phyloP scores from a whole-genome alignment of 2,888 invertebrate species.

The Nomada ferruginata region DNA sequence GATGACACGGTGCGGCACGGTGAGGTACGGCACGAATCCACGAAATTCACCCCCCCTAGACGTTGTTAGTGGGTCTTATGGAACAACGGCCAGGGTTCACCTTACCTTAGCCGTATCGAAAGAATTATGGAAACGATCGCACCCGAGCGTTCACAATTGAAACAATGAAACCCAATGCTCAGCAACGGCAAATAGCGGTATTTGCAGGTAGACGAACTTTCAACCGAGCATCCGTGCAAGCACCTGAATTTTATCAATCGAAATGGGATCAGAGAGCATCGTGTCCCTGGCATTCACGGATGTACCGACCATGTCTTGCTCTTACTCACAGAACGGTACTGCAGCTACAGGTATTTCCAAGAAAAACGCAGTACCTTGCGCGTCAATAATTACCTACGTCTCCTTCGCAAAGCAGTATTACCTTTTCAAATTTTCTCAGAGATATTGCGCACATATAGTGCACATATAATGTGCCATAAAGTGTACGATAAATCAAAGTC shows the following conservation, averaged over 20 bases:
- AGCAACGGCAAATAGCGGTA: not conserved
- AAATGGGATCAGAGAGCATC: constrained; percentile 2
- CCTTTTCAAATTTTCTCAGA: too few species aligned
- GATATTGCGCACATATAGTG: too few species aligned
- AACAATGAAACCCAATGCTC: not conserved
- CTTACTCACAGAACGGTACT: not conserved
- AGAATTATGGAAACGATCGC: constrained; percentile 49
- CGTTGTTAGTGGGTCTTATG: not conserved
- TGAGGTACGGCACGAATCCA: constrained; percentile 66
- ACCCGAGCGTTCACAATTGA: not conserved
- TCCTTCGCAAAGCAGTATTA: too few species aligned
- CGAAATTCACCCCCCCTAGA: constrained; percentile 51
- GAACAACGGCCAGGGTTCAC: constrained; percentile 4
- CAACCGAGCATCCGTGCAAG: too few species aligned
- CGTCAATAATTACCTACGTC: too few species aligned
- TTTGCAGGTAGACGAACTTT: not conserved
- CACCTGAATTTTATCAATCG: constrained; percentile 5
- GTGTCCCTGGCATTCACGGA: constrained; percentile 20
- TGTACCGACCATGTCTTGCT: not conserved
- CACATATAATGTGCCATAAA: too few species aligned
- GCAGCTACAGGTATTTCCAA: too few species aligned
- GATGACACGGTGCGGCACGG: constrained; percentile 67
- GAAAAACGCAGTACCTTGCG: too few species aligned
- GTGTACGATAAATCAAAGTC: too few species aligned
- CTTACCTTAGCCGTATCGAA: not conserved